These are phyloP conservation scores for Aythya baeri DNA, from an alignment of 2,113 vertebrate genomes.

Conservation along the genomic window DNA sequence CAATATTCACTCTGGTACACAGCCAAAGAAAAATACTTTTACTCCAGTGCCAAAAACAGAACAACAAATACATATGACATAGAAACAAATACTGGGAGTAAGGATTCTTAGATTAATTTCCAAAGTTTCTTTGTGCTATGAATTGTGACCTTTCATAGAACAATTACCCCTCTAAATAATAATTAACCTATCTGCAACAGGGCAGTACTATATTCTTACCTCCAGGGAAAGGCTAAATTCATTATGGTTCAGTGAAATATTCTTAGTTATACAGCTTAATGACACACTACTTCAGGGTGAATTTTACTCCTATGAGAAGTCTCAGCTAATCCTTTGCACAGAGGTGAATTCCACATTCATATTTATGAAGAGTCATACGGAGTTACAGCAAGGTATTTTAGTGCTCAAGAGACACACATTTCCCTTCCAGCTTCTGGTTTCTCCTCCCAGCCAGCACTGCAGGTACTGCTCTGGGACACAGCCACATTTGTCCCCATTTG, in stretches of 20 bases:
- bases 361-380: background rate
- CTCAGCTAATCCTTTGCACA: background rate
- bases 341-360: background rate
- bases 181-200: conserved; percentile 20
- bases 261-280: background rate
- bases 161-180: conserved; percentile 10
- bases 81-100: conserved; percentile 2
- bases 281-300: background rate
- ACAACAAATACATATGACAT: background rate
- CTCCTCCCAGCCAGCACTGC: background rate
- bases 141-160: background rate
- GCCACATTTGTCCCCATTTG: background rate
- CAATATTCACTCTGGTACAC: background rate
- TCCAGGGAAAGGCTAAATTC: background rate
- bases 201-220: background rate
- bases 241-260: background rate
- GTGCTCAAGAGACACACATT: background rate
- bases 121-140: background rate
- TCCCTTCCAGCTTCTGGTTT: background rate
- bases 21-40: background rate
- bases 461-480: background rate
- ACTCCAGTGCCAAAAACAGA: background rate
- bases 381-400: background rate
- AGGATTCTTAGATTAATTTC: background rate
- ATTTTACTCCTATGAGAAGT: background rate